Evolutionary conservation across 2,113 vertebrate species (phyloP), one percentile per base, ranked within the genome.

Genomic region (Engystomops pustulosus): DNA sequence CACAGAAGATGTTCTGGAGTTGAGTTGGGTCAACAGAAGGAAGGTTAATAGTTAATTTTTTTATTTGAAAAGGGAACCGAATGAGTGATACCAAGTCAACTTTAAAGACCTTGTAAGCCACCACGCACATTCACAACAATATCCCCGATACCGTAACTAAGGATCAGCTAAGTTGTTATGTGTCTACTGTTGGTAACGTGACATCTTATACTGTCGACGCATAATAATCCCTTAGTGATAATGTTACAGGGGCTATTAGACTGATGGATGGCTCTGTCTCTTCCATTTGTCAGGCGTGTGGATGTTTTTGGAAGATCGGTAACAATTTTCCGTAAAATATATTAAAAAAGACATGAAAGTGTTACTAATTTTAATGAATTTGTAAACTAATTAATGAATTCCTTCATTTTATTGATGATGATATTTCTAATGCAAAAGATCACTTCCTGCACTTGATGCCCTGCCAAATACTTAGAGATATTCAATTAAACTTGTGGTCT

Each of bases 401-500:
- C 9, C n/a, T 58, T 23, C 20, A 58, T 58, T 58, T n/a, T 3
- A 1, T n/a, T 62, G 60, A 27, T 65, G 27, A 65, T 65, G 6
- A 32, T 65, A 65, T 32, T 65, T 65, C 30, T 17, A 65, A 65
- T 65, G 32, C 60, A 65, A 32, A n/a, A 15, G 30, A 18, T 65
- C 60, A 65, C 8, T 14, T 34, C 14, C 27, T 65, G 30, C 32
- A 65, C 30, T 65, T 65, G 27, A 34, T 65, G 27, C 4, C 18
- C 60, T 65, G 27, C 27, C 27, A 65, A 34, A 34, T 32, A 17
- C 27, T 17, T 1, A 30, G 25, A 32, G 30, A 65, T 65, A 65
- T 65, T 65, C 60, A 65, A 65, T 65, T 65, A 32, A 65, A 65
- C 12, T 65, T 65, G 14, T 17, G 27, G 60, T 65, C 60, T 34